Evolutionary conservation across 2,888 invertebrate species (phyloP).

Genomic region (Phaedon cochleariae): DNA sequence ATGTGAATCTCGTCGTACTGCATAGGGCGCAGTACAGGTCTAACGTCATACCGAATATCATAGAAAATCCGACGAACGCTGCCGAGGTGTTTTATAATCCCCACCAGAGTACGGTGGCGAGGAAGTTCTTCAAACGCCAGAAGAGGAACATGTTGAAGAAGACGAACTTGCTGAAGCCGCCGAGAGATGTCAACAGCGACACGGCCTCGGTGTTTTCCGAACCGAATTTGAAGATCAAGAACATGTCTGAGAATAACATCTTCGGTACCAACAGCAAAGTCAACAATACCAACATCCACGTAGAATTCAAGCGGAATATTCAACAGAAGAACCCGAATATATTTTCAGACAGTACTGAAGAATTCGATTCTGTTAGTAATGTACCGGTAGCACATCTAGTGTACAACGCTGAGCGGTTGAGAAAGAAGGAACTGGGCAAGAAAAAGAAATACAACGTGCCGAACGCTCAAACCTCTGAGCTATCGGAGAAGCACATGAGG

Average conservation of each 20-base stretch:
- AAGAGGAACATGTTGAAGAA: constrained; percentile 74
- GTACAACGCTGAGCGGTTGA: constrained; percentile 51
- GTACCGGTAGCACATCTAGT: constrained; percentile 55
- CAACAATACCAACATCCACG: constrained; percentile 83
- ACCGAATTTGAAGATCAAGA: constrained; percentile 59
- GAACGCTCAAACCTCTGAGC: constrained; percentile 31
- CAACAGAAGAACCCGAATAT: constrained; percentile 73
- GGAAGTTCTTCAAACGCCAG: constrained; percentile 91
- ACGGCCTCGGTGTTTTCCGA: constrained; percentile 58
- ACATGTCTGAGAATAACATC: constrained; percentile 66
- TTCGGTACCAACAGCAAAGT: constrained; percentile 79
- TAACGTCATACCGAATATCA: constrained; percentile 63
- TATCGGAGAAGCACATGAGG: constrained; percentile 62
- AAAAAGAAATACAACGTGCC: constrained; percentile 47
- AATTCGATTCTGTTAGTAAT: constrained; percentile 60
- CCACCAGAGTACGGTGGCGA: constrained; percentile 91
- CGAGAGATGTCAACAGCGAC: constrained; percentile 64
- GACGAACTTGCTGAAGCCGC: constrained; percentile 74
- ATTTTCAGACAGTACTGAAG: constrained; percentile 71
- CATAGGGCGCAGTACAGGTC: constrained; percentile 76
- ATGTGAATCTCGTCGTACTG: constrained; percentile 75
- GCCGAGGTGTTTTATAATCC: constrained; percentile 91
- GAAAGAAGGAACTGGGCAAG: constrained; percentile 49
- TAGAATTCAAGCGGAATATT: constrained; percentile 70
- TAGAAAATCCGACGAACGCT: constrained; percentile 68